Evolutionary conservation across 2,888 invertebrate species (phyloP).

Genomic region (Ecdyonurus torrentis): DNA sequence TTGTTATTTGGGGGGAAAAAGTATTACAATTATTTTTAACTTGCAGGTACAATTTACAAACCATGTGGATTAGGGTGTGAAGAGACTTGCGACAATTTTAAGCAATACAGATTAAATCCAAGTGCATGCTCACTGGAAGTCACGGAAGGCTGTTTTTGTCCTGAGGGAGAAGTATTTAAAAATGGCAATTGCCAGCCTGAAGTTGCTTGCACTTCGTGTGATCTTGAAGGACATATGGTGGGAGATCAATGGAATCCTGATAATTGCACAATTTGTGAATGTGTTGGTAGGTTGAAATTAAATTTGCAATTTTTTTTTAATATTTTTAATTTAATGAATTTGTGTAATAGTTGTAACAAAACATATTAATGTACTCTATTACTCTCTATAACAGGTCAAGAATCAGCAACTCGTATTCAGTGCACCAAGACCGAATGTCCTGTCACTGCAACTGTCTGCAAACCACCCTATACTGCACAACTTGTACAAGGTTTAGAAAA

Average conservation of each 20-base stretch:
- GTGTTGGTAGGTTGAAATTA: conserved; percentile 32
- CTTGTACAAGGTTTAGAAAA: conserved; percentile 34
- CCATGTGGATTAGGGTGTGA: conserved; percentile 43
- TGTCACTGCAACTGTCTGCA: conserved; percentile 38
- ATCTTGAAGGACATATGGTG: conserved; percentile 47
- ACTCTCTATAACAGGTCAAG: no score
- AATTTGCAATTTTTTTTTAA: no score
- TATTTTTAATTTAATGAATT: not conserved
- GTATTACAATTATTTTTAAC: not conserved
- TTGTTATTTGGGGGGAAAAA: not conserved
- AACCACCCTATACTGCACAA: conserved; percentile 36
- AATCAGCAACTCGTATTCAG: no score
- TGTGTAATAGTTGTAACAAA: not conserved
- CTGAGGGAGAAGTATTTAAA: conserved; percentile 49
- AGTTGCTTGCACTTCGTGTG: conserved; percentile 52
- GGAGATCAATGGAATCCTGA: conserved; percentile 53
- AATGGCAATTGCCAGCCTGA: conserved; percentile 55
- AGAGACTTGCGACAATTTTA: conserved; percentile 44
- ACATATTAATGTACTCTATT: not conserved
- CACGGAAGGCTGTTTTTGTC: conserved; percentile 75
- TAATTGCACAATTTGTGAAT: conserved; percentile 56
- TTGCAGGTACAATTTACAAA: conserved; percentile 29
- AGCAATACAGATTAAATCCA: conserved; percentile 26
- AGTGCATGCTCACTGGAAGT: conserved; percentile 20
- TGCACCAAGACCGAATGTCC: conserved; percentile 20